Percentiles rank a stretch among this genome's conserved stretches.
Conservation (phyloP, 2,113 vertebrate genomes). For the Onychostruthus taczanowskii region DNA sequence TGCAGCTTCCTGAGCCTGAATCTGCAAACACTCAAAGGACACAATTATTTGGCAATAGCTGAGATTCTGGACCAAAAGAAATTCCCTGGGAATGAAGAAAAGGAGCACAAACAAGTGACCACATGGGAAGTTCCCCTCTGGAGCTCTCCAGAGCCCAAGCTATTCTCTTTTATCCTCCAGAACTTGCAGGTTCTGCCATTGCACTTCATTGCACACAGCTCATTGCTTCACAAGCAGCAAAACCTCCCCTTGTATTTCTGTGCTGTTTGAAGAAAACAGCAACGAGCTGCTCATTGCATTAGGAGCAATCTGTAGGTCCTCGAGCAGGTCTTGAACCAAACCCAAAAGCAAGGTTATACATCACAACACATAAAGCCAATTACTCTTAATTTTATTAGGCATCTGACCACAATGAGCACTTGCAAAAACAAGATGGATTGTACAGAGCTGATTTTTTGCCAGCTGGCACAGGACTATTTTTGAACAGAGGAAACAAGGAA, state of each 20-base stretch:
- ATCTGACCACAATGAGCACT: background rate
- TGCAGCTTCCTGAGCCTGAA: background rate
- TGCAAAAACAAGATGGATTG: slow-evolving; percentile 37
- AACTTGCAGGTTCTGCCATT: background rate
- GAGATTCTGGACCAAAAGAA: background rate
- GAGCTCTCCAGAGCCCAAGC: background rate
- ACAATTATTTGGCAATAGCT: background rate
- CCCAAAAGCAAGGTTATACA: background rate
- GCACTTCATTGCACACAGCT: background rate
- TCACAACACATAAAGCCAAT: slow-evolving; percentile 18
- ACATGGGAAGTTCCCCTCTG: background rate
- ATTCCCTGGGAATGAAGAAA: background rate
- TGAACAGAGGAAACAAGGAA: background rate
- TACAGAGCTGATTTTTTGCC: background rate
- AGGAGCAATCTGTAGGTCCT: background rate
- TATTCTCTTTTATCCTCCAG: background rate
- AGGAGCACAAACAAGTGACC: background rate
- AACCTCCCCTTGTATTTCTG: background rate
- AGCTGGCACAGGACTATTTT: background rate
- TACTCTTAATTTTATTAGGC: slow-evolving; percentile 40
- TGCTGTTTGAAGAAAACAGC: background rate
- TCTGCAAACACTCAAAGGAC: background rate
- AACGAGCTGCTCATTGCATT: background rate
- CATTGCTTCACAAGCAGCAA: background rate
- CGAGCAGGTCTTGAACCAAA: background rate